Conservation (phyloP, 2,888 invertebrate genomes). For the Dastarcus helophoroides region DNA sequence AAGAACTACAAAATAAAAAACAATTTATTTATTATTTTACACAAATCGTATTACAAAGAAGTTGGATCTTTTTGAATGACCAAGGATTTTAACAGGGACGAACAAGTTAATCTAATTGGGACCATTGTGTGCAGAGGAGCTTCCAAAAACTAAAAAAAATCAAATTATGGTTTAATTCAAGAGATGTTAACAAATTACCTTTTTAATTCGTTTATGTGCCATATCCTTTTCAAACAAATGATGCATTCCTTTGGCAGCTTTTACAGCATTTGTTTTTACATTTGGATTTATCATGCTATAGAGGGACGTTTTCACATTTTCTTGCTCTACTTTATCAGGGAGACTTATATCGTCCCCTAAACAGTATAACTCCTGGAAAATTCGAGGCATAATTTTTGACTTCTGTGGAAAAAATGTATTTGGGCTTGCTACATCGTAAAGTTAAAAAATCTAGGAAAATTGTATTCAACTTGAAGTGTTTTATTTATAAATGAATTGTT, state of each 20-base stretch:
- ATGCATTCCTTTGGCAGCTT: conserved; percentile 11
- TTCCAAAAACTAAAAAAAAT: conserved; percentile 29
- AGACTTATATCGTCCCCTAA: conserved; percentile 22
- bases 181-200: conserved; percentile 18
- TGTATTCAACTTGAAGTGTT: no score
- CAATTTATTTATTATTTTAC: no score
- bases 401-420: no score
- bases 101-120: conserved; percentile 28
- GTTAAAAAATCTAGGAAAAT: no score
- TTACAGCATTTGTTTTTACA: conserved; percentile 13
- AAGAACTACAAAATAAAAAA: no score
- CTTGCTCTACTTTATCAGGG: conserved; percentile 13
- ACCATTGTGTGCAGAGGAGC: conserved; percentile 31
- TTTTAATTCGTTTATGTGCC: conserved; percentile 22
- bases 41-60: no score
- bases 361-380: conserved; percentile 30
- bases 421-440: no score
- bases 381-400: no score
- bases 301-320: conserved; percentile 18
- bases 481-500: no score
- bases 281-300: conserved; percentile 24
- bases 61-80: conserved; percentile 20
- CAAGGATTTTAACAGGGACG: conserved; percentile 26
- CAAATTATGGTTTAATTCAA: not conserved
- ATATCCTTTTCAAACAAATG: conserved; percentile 23